These are phyloP conservation scores for Phaonia tiefii DNA, from an alignment of 2,888 invertebrate species.

Conservation along the genomic window DNA sequence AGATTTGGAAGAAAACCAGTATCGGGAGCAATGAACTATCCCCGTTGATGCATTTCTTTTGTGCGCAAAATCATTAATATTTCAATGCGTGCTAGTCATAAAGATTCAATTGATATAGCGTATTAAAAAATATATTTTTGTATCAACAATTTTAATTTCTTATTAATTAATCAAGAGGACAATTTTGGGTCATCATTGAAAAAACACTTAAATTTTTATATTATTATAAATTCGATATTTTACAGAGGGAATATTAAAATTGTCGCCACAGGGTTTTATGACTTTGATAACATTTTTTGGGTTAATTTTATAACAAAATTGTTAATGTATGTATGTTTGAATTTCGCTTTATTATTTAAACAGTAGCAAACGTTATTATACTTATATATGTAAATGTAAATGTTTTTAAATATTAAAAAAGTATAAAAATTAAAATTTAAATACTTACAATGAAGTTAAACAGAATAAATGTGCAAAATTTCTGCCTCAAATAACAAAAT, in stretches of 20 bases:
- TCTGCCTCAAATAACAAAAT: no score
- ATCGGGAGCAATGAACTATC: slow-evolving; percentile 37
- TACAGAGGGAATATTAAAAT: slow-evolving; percentile 6
- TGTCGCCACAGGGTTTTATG: no score
- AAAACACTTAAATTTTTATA: not conserved
- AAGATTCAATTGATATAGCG: not conserved
- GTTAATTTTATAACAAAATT: slow-evolving; percentile 11
- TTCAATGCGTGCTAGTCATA: slow-evolving; percentile 13
- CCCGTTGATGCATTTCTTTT: not conserved
- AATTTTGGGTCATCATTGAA: not conserved
- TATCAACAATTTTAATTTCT: not conserved
- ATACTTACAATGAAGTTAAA: no score
- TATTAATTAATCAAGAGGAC: slow-evolving; percentile 14
- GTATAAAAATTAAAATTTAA: no score
- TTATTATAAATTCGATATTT: not conserved
- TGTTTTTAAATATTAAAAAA: no score
- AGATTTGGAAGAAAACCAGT: slow-evolving; percentile 31
- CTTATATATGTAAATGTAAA: no score
- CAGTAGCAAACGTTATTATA: not conserved
- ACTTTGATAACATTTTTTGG: not conserved
- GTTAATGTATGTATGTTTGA: slow-evolving; percentile 3
- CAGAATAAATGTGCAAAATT: no score
- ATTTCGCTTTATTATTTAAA: no score
- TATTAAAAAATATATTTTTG: not conserved
- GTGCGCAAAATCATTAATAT: not conserved